Conservation (phyloP, 1,140 invertebrate species). For the Drosophila pallidifrons region DNA sequence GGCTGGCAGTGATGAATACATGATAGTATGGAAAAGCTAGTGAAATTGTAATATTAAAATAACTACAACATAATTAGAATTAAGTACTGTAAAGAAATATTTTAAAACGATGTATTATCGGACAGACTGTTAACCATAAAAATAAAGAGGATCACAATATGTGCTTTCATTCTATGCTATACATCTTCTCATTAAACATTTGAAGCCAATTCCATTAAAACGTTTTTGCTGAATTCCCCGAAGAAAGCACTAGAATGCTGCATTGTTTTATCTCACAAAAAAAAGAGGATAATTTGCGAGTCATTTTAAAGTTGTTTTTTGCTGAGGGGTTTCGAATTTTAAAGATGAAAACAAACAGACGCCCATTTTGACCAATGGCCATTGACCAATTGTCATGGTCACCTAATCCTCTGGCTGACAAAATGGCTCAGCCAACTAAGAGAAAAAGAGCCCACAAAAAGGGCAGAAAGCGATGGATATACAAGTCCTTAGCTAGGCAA, state of each 20-base stretch:
- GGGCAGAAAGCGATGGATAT: constrained; percentile 6
- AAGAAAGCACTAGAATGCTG: not conserved
- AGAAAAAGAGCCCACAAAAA: not conserved
- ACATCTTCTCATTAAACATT: not conserved
- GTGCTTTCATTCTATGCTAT: too few species aligned
- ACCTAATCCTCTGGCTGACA: constrained; percentile 73
- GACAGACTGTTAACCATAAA: too few species aligned
- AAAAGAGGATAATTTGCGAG: constrained; percentile 3
- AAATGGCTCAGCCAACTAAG: constrained; percentile 43
- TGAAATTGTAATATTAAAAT: too few species aligned
- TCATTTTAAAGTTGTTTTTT: constrained; percentile 10
- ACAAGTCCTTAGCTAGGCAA: constrained; percentile 47
- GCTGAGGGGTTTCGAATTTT: constrained; percentile 1
- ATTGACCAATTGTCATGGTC: constrained; percentile 74
- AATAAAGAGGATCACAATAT: too few species aligned
- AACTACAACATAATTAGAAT: too few species aligned
- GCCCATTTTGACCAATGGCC: constrained; percentile 21
- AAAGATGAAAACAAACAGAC: constrained; percentile 43
- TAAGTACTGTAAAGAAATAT: too few species aligned
- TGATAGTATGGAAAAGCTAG: too few species aligned
- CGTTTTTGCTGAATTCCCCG: not conserved
- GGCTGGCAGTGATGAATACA: too few species aligned
- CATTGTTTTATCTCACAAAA: not conserved
- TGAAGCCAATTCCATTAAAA: not conserved
- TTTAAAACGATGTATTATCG: too few species aligned